Conservation (phyloP, 2,113 vertebrate genomes). For the Bubo bubo region DNA sequence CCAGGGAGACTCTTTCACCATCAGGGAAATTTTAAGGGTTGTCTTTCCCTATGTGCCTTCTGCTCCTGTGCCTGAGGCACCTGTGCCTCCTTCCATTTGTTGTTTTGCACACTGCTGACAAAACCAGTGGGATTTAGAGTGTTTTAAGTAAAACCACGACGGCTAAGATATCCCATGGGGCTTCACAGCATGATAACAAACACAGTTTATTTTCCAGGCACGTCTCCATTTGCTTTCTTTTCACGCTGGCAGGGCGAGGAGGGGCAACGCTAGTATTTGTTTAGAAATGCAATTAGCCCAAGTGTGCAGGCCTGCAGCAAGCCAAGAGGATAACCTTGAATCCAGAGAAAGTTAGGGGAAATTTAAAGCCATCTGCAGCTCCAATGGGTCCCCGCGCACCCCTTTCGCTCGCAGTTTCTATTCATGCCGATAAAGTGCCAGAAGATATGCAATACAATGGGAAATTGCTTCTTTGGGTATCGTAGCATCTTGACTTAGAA, state of each 20-base stretch:
- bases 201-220: neutral
- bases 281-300: conserved; percentile 30
- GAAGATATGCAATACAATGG: conserved; percentile 60
- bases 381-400: conserved; percentile 60
- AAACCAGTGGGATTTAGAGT: neutral
- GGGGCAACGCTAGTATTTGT: neutral
- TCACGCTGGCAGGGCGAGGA: neutral
- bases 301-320: neutral
- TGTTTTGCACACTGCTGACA: neutral
- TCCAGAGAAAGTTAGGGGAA: conserved; percentile 48
- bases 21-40: neutral
- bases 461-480: conserved; percentile 73
- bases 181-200: neutral
- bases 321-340: conserved; percentile 64
- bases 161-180: neutral
- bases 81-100: neutral
- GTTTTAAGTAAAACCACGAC: neutral
- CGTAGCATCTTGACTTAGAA: conserved; percentile 60
- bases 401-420: conserved; percentile 30
- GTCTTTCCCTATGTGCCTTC: neutral
- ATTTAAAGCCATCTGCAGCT: conserved; percentile 60
- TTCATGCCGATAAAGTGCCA: conserved; percentile 52
- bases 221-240: neutral
- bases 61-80: neutral
- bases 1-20: neutral